Base-by-base conservation (phyloP, 2,113 vertebrate species). In the Malurus alboscapulatus region DNA sequence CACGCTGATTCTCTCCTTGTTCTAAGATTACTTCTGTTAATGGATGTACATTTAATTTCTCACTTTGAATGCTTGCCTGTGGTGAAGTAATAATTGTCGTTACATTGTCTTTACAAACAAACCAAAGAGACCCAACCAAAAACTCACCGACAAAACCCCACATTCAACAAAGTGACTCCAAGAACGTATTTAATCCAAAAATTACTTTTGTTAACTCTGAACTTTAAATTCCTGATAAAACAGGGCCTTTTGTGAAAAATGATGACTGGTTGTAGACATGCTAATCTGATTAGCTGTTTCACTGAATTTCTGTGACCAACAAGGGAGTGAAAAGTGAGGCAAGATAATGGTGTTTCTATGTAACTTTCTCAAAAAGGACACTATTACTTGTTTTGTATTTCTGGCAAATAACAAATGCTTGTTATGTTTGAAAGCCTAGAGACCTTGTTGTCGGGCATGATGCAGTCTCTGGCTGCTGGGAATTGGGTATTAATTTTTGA, bases 61-160 rank as follows among this genome's bases (percentile, higher is more conserved):
- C 9, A 30, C 44, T 48, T 59, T 42, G 25, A 26, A 50, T 55
- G n/a, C 20, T 55, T 88, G 27, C 10, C 17, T 79, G 0, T 61
- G 34, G 12, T 55, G 36, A 83, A n/a, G 24, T 36, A 87, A 15
- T 47, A 40, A 14, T 47, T 87, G 29, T 61, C 17, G 78, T 92
- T 50, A 14, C 10, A 1, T n/a, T 59, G 15, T 45, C 21, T 76
- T 87, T 40, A 17, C n/a, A 48, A 54, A 30, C 14, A 69, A 55
- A 42, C 12, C 10, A 19, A 8, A 65, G 38, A 86, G 14, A 32
- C 5, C 9, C 20, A 47, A 32, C 7, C 13, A 45, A 73, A 73
- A 51, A 34, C 29, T 45, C 19, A 24, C 2, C 0, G 0, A 45
- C 48, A 55, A 65, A 78, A 42, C 7, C 2, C 5, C 7, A 1